These are phyloP conservation scores for Dicyrtoma fusca DNA, from an alignment of 2,888 invertebrate genomes.

Conservation along the genomic window DNA sequence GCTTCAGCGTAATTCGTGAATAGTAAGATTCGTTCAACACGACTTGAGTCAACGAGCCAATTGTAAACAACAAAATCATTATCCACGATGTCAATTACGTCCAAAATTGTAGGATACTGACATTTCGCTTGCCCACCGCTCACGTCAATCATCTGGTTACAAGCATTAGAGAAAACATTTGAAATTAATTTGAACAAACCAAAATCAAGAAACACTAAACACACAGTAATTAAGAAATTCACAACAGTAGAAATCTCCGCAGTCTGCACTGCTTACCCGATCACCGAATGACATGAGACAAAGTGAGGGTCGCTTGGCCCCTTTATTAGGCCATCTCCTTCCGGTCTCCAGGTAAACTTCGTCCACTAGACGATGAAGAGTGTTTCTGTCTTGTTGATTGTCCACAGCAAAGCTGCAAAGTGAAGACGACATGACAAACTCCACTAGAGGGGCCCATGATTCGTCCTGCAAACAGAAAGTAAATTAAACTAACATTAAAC, in stretches of 20 bases:
- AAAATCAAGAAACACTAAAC: no score
- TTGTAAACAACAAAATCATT: slow-evolving; percentile 78
- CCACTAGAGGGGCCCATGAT: slow-evolving; percentile 44
- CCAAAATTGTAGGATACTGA: slow-evolving; percentile 65
- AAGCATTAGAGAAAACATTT: background rate
- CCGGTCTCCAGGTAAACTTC: background rate
- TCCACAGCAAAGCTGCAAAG: slow-evolving; percentile 45
- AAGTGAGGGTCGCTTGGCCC: background rate
- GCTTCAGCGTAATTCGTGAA: slow-evolving; percentile 73
- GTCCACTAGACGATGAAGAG: slow-evolving; percentile 26
- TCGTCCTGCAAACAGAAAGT: slow-evolving; percentile 35
- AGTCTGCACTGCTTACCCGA: background rate
- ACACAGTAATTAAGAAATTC: no score
- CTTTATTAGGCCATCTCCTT: background rate
- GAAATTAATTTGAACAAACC: no score
- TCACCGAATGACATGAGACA: background rate
- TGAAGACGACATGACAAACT: slow-evolving; percentile 28
- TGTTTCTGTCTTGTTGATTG: slow-evolving; percentile 36
- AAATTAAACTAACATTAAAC: no score
- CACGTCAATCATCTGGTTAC: slow-evolving; percentile 34
- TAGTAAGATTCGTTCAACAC: slow-evolving; percentile 75
- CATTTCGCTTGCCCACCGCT: slow-evolving; percentile 9
- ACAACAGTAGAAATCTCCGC: no score
- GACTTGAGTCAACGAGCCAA: slow-evolving; percentile 77
- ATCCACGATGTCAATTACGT: slow-evolving; percentile 69